Percentiles rank a stretch among this genome's conserved stretches.
phyloP scores from a whole-genome alignment of 2,888 invertebrate species.

The Cephus spinipes region DNA sequence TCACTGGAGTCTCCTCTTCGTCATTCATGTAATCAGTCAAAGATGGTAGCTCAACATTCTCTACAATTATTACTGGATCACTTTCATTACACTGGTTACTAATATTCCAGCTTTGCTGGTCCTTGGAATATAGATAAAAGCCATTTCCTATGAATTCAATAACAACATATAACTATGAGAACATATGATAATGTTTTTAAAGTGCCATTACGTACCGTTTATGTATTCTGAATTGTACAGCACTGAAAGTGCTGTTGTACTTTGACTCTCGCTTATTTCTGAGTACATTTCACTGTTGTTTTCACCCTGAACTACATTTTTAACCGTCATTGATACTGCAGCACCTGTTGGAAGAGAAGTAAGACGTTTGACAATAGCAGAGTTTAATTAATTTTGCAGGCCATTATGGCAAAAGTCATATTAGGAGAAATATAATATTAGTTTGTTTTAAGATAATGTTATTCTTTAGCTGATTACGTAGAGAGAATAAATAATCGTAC shows the following conservation, averaged over 20 bases:
- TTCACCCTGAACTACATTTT: slow-evolving; percentile 11
- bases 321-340: slow-evolving; percentile 25
- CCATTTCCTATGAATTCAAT: slow-evolving; percentile 73
- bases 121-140: slow-evolving; percentile 78
- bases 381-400: not conserved
- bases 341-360: slow-evolving; percentile 22
- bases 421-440: not conserved
- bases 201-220: slow-evolving; percentile 68
- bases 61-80: slow-evolving; percentile 23
- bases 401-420: not conserved
- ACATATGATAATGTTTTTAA: not conserved
- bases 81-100: slow-evolving; percentile 63
- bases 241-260: slow-evolving; percentile 78
- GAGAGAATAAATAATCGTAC: slow-evolving; percentile 37
- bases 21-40: slow-evolving; percentile 48
- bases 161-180: not conserved
- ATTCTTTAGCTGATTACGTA: not conserved
- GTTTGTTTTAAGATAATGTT: not conserved
- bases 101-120: slow-evolving; percentile 68
- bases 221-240: slow-evolving; percentile 79
- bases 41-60: slow-evolving; percentile 26
- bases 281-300: slow-evolving; percentile 23
- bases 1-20: slow-evolving; percentile 73
- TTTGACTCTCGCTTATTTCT: slow-evolving; percentile 59
- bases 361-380: not conserved